phyloP scores from a whole-genome alignment of 1,140 invertebrate species.

The Microplitis demolitor region DNA sequence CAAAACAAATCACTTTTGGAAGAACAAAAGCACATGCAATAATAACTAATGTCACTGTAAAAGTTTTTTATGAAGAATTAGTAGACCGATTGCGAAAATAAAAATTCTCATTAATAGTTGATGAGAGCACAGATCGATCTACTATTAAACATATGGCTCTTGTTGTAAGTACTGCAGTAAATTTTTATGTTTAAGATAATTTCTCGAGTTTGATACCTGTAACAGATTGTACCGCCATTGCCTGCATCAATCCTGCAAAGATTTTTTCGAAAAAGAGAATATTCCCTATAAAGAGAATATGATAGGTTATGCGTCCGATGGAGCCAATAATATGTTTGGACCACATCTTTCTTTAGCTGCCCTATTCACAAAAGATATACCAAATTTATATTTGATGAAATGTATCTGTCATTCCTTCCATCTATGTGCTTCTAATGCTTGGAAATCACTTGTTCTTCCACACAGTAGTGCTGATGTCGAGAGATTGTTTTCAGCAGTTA shows the following conservation, averaged over 20 bases:
- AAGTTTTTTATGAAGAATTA: conserved; percentile 24
- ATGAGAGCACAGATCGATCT: conserved; percentile 49
- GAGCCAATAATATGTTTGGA: conserved; percentile 42
- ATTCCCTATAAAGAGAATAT: conserved; percentile 52
- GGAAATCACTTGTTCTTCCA: conserved; percentile 12
- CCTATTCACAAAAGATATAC: conserved; percentile 43
- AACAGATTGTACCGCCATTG: conserved; percentile 29
- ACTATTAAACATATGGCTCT: conserved; percentile 45
- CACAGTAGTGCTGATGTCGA: conserved; percentile 26
- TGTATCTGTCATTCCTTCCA: conserved; percentile 50
- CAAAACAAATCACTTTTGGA: conserved; percentile 21
- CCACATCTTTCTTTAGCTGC: conserved; percentile 34
- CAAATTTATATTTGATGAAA: conserved; percentile 44
- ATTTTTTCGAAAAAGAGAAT: conserved; percentile 41
- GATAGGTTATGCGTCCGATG: conserved; percentile 52
- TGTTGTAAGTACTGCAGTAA: conserved; percentile 34
- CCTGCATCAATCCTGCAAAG: conserved; percentile 35
- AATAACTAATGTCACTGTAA: conserved; percentile 35
- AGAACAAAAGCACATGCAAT: conserved; percentile 34
- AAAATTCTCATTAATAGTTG: conserved; percentile 52
- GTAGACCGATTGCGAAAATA: conserved; percentile 31
- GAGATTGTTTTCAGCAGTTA: conserved; percentile 21
- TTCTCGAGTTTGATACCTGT: conserved; percentile 41
- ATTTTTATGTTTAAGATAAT: conserved; percentile 29
- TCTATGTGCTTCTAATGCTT: conserved; percentile 42